Conservation (phyloP, 2,113 vertebrate genomes). For the Epinephelus cyanopodus region DNA sequence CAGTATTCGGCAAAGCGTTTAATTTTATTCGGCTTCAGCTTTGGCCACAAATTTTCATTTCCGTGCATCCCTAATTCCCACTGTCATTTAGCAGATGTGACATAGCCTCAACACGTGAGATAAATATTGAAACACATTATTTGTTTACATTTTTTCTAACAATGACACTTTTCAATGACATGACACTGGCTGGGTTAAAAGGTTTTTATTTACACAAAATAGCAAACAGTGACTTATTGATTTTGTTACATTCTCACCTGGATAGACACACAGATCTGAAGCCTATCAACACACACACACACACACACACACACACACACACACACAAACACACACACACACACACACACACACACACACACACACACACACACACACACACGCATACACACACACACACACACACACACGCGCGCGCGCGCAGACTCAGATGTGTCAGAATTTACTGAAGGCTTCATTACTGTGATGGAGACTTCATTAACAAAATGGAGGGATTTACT, state of each 20-base stretch:
- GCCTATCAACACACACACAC: background rate
- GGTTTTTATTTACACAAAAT: background rate
- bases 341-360: background rate
- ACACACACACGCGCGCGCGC: background rate
- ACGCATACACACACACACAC: slow-evolving; percentile 2
- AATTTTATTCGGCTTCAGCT: too few relatives aligned
- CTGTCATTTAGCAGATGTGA: too few relatives aligned
- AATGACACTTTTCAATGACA: too few relatives aligned
- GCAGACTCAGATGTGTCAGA: slow-evolving; percentile 8
- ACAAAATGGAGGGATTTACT: slow-evolving; percentile 72
- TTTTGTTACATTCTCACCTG: slow-evolving; percentile 6
- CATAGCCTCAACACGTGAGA: too few relatives aligned
- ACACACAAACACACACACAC: background rate
- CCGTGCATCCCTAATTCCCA: too few relatives aligned
- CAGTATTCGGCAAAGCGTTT: too few relatives aligned
- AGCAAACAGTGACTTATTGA: background rate
- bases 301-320: slow-evolving; percentile 10
- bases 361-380: slow-evolving; percentile 3
- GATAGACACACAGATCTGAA: background rate
- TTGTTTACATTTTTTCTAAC: too few relatives aligned
- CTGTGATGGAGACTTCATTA: slow-evolving; percentile 71
- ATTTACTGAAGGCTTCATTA: slow-evolving; percentile 60
- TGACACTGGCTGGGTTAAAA: background rate
- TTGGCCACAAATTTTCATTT: too few relatives aligned
- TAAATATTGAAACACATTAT: too few relatives aligned